These are phyloP conservation scores for Vombatus ursinus DNA, from an alignment of 2,113 vertebrate genomes.

Conservation along the genomic window DNA sequence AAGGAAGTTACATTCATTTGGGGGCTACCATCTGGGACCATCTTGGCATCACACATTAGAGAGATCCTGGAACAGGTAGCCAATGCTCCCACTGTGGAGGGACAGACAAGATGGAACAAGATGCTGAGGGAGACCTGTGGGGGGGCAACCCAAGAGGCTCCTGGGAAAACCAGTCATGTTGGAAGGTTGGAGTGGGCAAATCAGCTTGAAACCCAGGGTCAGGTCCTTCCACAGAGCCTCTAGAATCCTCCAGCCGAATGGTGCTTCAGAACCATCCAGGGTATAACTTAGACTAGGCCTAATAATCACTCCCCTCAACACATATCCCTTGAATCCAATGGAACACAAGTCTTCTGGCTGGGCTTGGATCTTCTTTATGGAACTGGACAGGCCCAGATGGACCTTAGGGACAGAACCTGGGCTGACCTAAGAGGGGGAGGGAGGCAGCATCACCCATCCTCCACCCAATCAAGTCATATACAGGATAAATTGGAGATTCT, in stretches of 20 bases:
- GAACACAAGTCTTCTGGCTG: too few relatives aligned
- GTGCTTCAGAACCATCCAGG: background rate
- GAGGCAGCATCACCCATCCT: too few relatives aligned
- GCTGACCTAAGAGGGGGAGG: too few relatives aligned
- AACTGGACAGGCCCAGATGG: too few relatives aligned
- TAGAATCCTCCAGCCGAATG: background rate
- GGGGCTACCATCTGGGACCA: background rate
- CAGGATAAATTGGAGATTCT: too few relatives aligned
- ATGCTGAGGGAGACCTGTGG: background rate
- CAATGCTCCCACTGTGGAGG: background rate
- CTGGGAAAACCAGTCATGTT: background rate
- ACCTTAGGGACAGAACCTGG: too few relatives aligned
- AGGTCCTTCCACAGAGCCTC: background rate
- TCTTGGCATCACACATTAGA: background rate
- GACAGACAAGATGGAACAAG: background rate
- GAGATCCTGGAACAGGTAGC: background rate
- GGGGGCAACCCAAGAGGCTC: background rate
- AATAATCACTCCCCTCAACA: background rate
- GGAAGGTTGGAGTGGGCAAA: background rate
- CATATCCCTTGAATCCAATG: background rate
- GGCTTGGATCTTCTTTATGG: too few relatives aligned
- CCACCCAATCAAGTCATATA: too few relatives aligned
- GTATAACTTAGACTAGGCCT: background rate
- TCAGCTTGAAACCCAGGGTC: background rate
- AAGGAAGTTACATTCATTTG: background rate